Conservation (phyloP, 2,888 invertebrate species). For the Morpho helenor region DNA sequence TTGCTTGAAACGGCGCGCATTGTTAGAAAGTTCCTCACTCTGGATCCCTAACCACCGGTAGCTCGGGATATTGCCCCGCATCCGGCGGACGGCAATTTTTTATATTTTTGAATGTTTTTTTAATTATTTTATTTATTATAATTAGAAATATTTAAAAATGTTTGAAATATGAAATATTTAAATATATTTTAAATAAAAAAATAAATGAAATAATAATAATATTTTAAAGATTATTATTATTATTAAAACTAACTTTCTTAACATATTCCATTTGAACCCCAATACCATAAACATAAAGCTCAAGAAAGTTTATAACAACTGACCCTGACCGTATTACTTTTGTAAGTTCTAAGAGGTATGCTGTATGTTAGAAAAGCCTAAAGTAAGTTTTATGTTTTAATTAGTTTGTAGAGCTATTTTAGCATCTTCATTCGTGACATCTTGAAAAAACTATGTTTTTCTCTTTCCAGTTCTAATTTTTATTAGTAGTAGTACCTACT, state of each 20-base stretch:
- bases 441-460: slow-evolving; percentile 4
- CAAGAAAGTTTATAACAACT: slow-evolving; percentile 10
- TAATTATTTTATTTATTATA: no score
- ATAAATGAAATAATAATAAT: no score
- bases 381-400: slow-evolving; percentile 5
- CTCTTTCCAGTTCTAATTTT: background rate
- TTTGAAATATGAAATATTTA: no score
- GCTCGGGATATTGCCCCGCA: no score
- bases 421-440: background rate
- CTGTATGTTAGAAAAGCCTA: background rate
- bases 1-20: no score
- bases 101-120: no score
- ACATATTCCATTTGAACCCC: background rate
- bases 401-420: slow-evolving; percentile 4
- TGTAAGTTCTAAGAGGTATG: background rate
- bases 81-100: no score
- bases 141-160: no score
- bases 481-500: background rate
- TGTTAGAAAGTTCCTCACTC: no score
- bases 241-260: background rate
- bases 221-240: no score
- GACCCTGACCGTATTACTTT: slow-evolving; percentile 19
- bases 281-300: background rate
- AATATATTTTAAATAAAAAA: no score
- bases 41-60: no score